These are phyloP conservation scores for Natator depressus DNA, from an alignment of 2,113 vertebrate genomes.

Conservation along the genomic window DNA sequence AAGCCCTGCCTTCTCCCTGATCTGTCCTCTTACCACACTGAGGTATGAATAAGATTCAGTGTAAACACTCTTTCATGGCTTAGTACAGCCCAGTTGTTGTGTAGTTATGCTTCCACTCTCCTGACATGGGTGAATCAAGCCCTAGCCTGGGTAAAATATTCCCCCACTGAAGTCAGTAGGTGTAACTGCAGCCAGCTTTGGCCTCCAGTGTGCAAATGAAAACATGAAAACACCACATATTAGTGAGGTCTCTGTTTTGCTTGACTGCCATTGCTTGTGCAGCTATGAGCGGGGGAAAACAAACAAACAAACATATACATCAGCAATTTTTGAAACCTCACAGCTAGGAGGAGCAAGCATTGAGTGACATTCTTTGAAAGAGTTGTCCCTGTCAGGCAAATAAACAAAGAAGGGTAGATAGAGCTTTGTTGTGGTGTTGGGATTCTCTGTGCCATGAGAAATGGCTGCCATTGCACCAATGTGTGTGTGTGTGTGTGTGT, in stretches of 20 bases:
- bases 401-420: fast-evolving
- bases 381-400: background rate
- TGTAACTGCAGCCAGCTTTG: background rate
- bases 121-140: background rate
- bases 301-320: background rate
- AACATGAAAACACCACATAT: background rate
- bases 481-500: background rate
- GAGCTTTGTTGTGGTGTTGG: background rate
- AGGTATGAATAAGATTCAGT: background rate
- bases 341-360: background rate
- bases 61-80: background rate
- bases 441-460: background rate
- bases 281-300: background rate
- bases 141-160: background rate
- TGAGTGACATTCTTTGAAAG: fast-evolving
- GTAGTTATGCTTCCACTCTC: background rate
- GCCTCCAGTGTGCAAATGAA: background rate
- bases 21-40: background rate
- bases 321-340: background rate
- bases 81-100: fast-evolving
- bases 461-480: fast-evolving
- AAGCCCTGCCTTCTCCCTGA: background rate
- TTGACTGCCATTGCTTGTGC: background rate
- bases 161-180: background rate
- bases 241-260: background rate